These are phyloP conservation scores for Lordiphosa clarofinis DNA, from an alignment of 1,140 invertebrate genomes.

Conservation along the genomic window DNA sequence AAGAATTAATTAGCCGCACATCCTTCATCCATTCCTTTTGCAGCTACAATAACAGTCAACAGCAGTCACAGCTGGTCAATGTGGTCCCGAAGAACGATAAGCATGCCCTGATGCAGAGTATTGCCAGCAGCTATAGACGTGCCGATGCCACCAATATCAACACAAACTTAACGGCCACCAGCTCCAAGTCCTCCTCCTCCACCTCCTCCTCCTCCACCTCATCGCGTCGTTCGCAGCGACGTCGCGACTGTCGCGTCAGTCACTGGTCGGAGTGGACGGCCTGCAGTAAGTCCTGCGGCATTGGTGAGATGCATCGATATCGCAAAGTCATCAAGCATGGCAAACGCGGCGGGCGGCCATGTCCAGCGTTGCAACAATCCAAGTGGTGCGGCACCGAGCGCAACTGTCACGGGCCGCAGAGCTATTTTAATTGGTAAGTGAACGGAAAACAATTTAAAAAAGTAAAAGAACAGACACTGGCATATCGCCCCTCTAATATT, in stretches of 20 bases:
- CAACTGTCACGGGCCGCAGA: conserved; percentile 82
- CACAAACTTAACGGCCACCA: conserved; percentile 13
- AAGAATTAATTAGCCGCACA: no score
- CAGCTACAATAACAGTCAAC: conserved; percentile 55
- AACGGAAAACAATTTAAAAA: conserved; percentile 1
- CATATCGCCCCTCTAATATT: conserved; percentile 5
- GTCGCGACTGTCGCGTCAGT: conserved; percentile 88
- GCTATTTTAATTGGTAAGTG: conserved; percentile 79
- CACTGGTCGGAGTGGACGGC: conserved; percentile 92
- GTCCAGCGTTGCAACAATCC: conserved; percentile 90
- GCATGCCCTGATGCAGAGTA: conserved; percentile 86
- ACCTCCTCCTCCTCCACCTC: conserved; percentile 2
- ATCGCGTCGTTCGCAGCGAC: conserved; percentile 80
- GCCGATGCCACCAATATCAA: conserved; percentile 31
- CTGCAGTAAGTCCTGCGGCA: conserved; percentile 92
- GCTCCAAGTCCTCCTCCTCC: conserved; percentile 14
- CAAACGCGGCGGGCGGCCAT: conserved; percentile 87
- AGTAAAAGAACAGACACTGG: neutral
- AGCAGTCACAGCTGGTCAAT: conserved; percentile 64
- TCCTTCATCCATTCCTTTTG: conserved; percentile 30
- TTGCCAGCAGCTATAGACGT: conserved; percentile 81
- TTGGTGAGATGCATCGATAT: conserved; percentile 90
- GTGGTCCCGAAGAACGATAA: conserved; percentile 85
- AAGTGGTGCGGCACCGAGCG: conserved; percentile 91
- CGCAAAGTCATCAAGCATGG: conserved; percentile 88